A percentile compares a stretch with the other conserved stretches of the same genome.
These are phyloP conservation scores for Mungos mungo DNA, from an alignment of 2,113 vertebrate species.

Conservation along the genomic window DNA sequence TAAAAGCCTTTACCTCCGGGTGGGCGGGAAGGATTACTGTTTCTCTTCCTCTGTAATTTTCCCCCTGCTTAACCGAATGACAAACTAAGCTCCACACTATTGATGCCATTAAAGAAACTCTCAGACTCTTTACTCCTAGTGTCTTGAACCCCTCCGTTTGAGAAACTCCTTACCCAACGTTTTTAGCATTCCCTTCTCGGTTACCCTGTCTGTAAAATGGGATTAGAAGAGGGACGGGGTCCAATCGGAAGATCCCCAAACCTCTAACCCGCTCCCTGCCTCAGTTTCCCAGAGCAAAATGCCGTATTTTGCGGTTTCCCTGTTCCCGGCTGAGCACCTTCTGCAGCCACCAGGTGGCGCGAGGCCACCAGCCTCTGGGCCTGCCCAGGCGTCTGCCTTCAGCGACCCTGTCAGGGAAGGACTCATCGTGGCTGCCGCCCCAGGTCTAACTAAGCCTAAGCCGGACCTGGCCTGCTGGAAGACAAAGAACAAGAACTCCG, in stretches of 20 bases:
- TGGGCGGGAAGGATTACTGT: constrained; percentile 69
- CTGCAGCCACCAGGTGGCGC: constrained; percentile 69
- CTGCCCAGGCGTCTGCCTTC: background rate
- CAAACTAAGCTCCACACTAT: constrained; percentile 16
- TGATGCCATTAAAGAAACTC: constrained; percentile 35
- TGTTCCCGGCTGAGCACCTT: background rate
- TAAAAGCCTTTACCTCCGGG: constrained; percentile 74
- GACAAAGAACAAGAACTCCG: constrained; percentile 42
- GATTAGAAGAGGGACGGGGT: background rate
- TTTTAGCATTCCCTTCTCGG: background rate
- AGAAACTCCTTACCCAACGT: background rate
- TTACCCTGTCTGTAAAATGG: background rate
- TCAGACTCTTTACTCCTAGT: background rate
- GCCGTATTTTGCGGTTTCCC: background rate
- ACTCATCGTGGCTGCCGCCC: background rate
- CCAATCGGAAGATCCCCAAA: background rate
- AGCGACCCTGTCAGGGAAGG: background rate
- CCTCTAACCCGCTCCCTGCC: background rate
- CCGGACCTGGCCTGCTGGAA: constrained; percentile 18
- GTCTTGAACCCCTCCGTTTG: background rate
- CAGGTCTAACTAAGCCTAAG: background rate
- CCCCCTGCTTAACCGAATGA: constrained; percentile 52
- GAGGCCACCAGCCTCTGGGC: background rate
- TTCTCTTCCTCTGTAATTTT: constrained; percentile 69
- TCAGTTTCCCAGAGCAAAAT: constrained; percentile 45